A percentile compares a stretch with the other conserved stretches of the same genome.
Conservation (phyloP, 2,888 invertebrate genomes). For the Euplexia lucipara region DNA sequence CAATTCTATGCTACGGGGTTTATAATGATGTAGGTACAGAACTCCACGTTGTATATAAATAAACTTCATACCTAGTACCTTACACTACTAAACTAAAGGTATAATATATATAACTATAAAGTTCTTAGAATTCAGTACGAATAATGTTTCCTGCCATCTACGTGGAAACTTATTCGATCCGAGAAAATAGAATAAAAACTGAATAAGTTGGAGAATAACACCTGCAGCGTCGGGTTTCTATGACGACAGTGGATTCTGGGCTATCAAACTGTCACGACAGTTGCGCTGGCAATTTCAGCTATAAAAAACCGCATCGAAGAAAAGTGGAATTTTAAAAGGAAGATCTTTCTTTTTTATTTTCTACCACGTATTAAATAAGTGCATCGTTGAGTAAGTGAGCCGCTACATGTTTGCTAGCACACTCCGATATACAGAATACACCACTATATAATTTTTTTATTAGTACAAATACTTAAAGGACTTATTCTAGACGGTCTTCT, state of each 20-base stretch:
- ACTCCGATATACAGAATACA: too few species aligned
- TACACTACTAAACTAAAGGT: constrained; percentile 7
- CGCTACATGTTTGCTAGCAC: too few species aligned
- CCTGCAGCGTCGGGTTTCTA: constrained; percentile 46
- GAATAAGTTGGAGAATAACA: constrained; percentile 46
- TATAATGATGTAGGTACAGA: too few species aligned
- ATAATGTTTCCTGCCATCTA: constrained; percentile 26
- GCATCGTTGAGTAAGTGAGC: not conserved
- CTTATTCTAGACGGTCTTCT: too few species aligned
- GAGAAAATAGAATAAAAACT: constrained; percentile 44
- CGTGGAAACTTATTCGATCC: constrained; percentile 41
- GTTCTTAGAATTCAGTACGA: constrained; percentile 22
- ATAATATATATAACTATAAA: not conserved
- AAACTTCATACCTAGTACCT: too few species aligned
- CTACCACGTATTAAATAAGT: not conserved
- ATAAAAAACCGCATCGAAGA: constrained; percentile 34
- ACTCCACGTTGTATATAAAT: too few species aligned
- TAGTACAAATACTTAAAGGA: too few species aligned
- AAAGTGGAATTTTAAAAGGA: constrained; percentile 28
- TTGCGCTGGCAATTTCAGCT: constrained; percentile 33
- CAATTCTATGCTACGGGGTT: too few species aligned
- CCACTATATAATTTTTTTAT: too few species aligned
- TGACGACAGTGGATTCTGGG: constrained; percentile 41
- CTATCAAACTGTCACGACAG: constrained; percentile 48
- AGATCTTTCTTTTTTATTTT: constrained; percentile 11